phyloP scores from a whole-genome alignment of 2,113 vertebrate genomes.

The Rhinolophus ferrumequinum region DNA sequence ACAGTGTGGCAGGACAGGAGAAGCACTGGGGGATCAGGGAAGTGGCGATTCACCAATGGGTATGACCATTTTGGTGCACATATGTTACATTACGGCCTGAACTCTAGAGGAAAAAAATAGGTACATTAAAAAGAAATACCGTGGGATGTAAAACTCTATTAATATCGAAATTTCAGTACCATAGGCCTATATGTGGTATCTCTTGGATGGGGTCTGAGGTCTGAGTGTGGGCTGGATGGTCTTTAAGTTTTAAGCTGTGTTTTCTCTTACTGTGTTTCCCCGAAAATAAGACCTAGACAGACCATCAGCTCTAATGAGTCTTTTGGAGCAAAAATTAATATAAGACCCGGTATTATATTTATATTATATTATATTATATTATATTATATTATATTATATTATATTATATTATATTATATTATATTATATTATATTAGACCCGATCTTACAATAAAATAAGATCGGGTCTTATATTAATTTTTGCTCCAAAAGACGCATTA shows the following conservation, averaged over 20 bases:
- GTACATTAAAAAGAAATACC: not conserved
- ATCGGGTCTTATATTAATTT: too few relatives aligned
- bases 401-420: too few relatives aligned
- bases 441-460: too few relatives aligned
- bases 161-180: not conserved
- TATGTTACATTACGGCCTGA: not conserved
- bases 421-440: too few relatives aligned
- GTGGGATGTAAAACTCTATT: not conserved
- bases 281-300: too few relatives aligned
- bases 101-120: not conserved
- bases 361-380: too few relatives aligned
- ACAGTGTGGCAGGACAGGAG: too few relatives aligned
- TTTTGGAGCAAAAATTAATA: too few relatives aligned
- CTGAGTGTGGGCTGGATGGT: not conserved
- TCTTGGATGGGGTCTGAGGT: not conserved
- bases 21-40: not conserved
- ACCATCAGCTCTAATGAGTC: too few relatives aligned
- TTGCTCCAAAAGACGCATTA: too few relatives aligned
- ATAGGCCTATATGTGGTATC: not conserved
- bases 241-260: not conserved
- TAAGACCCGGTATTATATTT: too few relatives aligned
- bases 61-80: not conserved
- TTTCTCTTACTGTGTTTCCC: not conserved
- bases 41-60: not conserved
- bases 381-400: too few relatives aligned